A percentile compares a stretch with the other conserved stretches of the same genome.
Evolutionary conservation across 64 coral and sea anemone genomes (phyloP).

Genomic region (Montipora efflorescens): DNA sequence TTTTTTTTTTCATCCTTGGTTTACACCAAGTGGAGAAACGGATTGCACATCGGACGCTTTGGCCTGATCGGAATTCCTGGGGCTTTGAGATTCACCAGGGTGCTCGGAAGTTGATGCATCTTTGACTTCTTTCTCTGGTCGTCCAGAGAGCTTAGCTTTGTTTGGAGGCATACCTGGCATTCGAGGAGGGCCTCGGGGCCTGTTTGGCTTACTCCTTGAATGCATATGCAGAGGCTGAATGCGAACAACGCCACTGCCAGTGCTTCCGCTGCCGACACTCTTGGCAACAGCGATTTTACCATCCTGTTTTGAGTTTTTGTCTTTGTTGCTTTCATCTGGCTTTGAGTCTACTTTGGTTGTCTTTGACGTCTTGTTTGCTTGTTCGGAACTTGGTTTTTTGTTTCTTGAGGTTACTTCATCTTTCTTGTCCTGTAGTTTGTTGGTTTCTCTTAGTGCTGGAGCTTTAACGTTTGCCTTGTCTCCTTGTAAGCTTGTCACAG

Average conservation of each 20-base stretch:
- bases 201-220: constrained; percentile 22
- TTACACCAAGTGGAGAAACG: constrained; percentile 17
- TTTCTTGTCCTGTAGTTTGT: constrained; percentile 69
- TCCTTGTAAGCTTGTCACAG: background rate
- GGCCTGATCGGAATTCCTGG: constrained; percentile 56
- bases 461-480: constrained; percentile 39
- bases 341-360: constrained; percentile 71
- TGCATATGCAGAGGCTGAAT: constrained; percentile 46
- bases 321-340: constrained; percentile 60
- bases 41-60: constrained; percentile 34
- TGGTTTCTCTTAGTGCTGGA: constrained; percentile 22
- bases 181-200: constrained; percentile 48
- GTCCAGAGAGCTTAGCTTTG: constrained; percentile 64
- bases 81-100: constrained; percentile 20
- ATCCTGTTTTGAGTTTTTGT: constrained; percentile 52
- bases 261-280: constrained; percentile 19
- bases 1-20: constrained; percentile 6
- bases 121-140: constrained; percentile 54
- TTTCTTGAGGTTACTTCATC: constrained; percentile 73
- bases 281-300: constrained; percentile 53
- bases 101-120: constrained; percentile 8
- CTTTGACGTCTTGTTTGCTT: constrained; percentile 68
- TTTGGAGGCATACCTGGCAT: constrained; percentile 53
- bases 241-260: constrained; percentile 15
- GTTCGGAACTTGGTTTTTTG: constrained; percentile 38